Evolutionary conservation across 2,113 vertebrate genomes (phyloP).

Genomic region (Psettodes erumei): DNA sequence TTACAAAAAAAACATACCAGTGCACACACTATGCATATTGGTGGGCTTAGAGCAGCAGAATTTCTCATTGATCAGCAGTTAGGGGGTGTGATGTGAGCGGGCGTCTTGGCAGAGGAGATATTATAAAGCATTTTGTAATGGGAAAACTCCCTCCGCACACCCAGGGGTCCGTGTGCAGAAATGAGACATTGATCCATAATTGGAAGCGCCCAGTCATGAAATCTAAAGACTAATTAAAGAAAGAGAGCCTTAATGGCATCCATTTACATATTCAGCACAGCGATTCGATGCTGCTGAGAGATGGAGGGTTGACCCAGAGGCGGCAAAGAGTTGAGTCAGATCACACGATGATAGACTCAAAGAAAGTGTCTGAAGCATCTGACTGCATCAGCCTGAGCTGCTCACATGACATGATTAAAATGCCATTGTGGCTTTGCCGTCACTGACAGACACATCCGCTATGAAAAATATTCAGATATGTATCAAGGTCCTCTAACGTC

Average conservation of each 20-base stretch:
- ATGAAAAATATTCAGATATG: background rate
- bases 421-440: background rate
- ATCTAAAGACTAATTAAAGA: conserved; percentile 84
- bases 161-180: conserved; percentile 69
- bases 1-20: conserved; percentile 6
- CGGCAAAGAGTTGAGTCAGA: conserved; percentile 35
- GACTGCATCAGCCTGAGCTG: conserved; percentile 14
- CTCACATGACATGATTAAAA: background rate
- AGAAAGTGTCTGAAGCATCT: conserved; percentile 30
- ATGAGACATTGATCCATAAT: conserved; percentile 85
- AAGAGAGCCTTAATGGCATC: conserved; percentile 76
- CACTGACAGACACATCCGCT: background rate
- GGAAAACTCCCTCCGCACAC: conserved; percentile 60
- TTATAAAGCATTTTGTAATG: conserved; percentile 70
- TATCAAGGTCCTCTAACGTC: background rate
- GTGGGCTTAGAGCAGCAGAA: conserved; percentile 36
- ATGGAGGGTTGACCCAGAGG: conserved; percentile 45
- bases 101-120: conserved; percentile 57
- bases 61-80: conserved; percentile 68
- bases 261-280: conserved; percentile 77
- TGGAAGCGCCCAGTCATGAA: conserved; percentile 82
- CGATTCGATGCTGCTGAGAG: conserved; percentile 52
- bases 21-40: conserved; percentile 28
- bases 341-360: conserved; percentile 43
- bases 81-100: conserved; percentile 30